Evolutionary conservation across 2,113 vertebrate species (phyloP), one percentile per base, ranked within the genome.

Genomic region (Oryzias woworae): DNA sequence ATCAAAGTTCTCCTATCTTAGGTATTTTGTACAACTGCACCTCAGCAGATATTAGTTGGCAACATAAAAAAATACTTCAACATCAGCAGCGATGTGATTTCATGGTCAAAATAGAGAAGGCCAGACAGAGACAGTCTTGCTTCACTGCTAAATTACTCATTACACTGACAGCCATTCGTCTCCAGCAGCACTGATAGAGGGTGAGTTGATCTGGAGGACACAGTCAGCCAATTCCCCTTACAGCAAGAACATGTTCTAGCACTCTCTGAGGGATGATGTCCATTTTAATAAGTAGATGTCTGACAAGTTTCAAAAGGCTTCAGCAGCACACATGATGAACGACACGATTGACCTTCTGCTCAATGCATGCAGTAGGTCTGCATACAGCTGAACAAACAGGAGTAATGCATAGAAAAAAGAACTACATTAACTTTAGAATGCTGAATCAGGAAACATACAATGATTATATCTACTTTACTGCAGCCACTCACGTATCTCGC

Each of bases 181-280:
- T 68, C 36, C 7, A 66, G 57, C 43, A 53, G 68, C 59, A 28
- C 57, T 69, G 61, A 78, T 70, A 47, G 62, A 71, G 52, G 66
- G 72, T 62, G 69, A 71, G 67, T 60, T 71, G 69, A 78, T 66
- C 60, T 81, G 47, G 55, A 73, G 69, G 77, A 80, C 58, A 63
- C 66, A 62, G 65, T 13, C 26, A 14, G 58, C 63, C 82, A 71
- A 72, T 84, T 81, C 67, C 67, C 57, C 69, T 81, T 69, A 83
- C 80, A 80, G 71, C 55, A 26, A 60, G 8, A 53, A 64, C 79
- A 81, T 78, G 80, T 71, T 68, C 66, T 22, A 58, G 62, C 44
- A 53, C 65, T 71, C 59, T 75, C 51, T 31, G 53, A 72, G 75
- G 59, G 64, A 70, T 54, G 64, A 70, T 73, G 72, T 74, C 69